phyloP scores from a whole-genome alignment of 1,140 invertebrate genomes.

The Heliconius congener region DNA sequence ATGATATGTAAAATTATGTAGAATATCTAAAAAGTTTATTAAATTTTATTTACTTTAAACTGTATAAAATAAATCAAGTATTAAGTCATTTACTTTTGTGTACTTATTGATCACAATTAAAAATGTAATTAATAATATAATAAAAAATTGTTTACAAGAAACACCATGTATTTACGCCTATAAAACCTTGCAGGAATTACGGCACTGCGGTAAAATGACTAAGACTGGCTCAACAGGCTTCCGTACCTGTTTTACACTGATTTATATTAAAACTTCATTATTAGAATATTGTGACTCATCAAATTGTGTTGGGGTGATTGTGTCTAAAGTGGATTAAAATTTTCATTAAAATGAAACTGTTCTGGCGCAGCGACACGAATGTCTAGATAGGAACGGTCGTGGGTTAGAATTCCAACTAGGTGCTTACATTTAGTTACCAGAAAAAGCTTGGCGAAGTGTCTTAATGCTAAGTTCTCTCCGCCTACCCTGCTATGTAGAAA shows the following conservation, averaged over 20 bases:
- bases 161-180: background rate
- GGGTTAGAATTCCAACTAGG: no score
- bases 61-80: no score
- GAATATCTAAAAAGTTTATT: no score
- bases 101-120: background rate
- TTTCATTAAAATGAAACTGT: background rate
- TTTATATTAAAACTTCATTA: constrained; percentile 32
- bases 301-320: background rate
- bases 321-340: background rate
- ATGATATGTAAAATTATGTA: no score
- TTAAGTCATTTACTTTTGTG: no score
- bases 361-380: no score
- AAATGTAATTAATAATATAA: background rate
- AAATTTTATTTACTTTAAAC: no score
- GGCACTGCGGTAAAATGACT: constrained; percentile 62
- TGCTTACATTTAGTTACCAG: no score
- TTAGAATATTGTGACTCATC: constrained; percentile 28
- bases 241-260: constrained; percentile 18
- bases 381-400: no score
- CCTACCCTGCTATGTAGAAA: no score
- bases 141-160: constrained; percentile 21
- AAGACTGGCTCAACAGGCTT: constrained; percentile 30
- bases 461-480: no score
- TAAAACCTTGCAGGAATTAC: constrained; percentile 34
- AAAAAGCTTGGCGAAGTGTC: no score